A percentile compares a stretch with the other conserved stretches of the same genome.
Evolutionary conservation across 2,797 vertebrate genomes (phyloP).

Genomic region (Yasuhikotakia modesta): DNA sequence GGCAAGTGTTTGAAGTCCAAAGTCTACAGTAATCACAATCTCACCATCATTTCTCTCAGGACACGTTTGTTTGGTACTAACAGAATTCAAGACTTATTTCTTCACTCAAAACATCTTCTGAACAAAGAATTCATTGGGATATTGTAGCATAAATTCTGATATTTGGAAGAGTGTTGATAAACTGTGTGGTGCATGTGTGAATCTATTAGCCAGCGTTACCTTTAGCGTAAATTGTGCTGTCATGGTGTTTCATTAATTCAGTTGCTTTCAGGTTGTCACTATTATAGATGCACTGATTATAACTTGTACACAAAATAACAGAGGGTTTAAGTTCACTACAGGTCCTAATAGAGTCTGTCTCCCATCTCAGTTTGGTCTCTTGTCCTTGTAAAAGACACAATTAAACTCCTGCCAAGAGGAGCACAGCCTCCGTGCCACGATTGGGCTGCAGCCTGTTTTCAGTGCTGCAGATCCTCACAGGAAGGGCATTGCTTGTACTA

Average conservation of each 20-base stretch:
- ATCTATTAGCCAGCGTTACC: not conserved
- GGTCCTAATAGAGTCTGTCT: conserved; percentile 41
- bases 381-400: conserved; percentile 56
- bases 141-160: not conserved
- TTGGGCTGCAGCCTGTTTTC: conserved; percentile 54
- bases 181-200: not conserved
- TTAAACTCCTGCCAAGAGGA: conserved; percentile 60
- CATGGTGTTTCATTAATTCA: not conserved
- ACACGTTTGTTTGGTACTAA: conserved; percentile 30
- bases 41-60: conserved; percentile 25
- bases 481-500: conserved; percentile 56
- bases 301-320: conserved; percentile 1
- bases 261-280: not conserved
- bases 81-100: conserved; percentile 38
- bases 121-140: conserved; percentile 31
- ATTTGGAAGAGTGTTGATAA: conserved; percentile 3
- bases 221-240: not conserved
- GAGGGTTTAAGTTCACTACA: conserved; percentile 25
- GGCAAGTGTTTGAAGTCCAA: conserved; percentile 26
- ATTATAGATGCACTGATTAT: not conserved
- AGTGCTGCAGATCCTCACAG: conserved; percentile 57
- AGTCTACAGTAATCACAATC: conserved; percentile 2
- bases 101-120: conserved; percentile 18
- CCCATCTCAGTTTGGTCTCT: conserved; percentile 42
- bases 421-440: conserved; percentile 38